These are phyloP conservation scores for Gallinago media DNA, from an alignment of 2,113 vertebrate genomes.

Conservation along the genomic window DNA sequence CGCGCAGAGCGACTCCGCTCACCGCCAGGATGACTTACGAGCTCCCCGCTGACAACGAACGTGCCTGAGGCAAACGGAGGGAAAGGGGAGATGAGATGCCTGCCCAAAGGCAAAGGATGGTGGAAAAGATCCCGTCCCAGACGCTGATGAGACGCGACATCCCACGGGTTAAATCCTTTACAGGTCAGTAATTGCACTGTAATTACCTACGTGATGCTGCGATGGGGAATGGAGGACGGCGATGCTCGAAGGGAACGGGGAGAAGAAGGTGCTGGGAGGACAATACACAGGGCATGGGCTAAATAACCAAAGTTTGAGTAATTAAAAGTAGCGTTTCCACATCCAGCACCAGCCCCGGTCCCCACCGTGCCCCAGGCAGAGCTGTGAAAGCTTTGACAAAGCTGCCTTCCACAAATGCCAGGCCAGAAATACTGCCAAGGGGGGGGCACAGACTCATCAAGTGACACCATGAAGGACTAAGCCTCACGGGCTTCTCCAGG, in stretches of 20 bases:
- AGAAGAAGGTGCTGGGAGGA: not conserved
- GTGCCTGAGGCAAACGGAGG: not conserved
- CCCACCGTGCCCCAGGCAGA: not conserved
- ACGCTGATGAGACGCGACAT: not conserved
- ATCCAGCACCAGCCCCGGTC: no score
- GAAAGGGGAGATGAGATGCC: not conserved
- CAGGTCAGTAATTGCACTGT: not conserved
- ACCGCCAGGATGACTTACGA: not conserved
- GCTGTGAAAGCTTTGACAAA: not conserved
- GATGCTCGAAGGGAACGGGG: not conserved
- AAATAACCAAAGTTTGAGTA: not conserved
- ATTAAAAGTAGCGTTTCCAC: not conserved
- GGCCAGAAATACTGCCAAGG: not conserved
- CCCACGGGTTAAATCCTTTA: not conserved
- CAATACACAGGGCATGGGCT: not conserved
- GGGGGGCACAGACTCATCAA: not conserved
- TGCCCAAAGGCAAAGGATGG: not conserved
- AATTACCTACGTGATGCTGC: not conserved
- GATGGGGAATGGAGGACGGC: not conserved
- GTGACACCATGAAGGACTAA: not conserved
- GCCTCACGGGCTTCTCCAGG: rapidly evolving
- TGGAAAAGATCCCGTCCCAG: not conserved
- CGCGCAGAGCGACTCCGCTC: not conserved
- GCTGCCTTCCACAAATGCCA: not conserved
- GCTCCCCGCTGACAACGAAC: not conserved